Evolutionary conservation across 1,140 invertebrate species (phyloP).

Genomic region (Sycobia sp.): DNA sequence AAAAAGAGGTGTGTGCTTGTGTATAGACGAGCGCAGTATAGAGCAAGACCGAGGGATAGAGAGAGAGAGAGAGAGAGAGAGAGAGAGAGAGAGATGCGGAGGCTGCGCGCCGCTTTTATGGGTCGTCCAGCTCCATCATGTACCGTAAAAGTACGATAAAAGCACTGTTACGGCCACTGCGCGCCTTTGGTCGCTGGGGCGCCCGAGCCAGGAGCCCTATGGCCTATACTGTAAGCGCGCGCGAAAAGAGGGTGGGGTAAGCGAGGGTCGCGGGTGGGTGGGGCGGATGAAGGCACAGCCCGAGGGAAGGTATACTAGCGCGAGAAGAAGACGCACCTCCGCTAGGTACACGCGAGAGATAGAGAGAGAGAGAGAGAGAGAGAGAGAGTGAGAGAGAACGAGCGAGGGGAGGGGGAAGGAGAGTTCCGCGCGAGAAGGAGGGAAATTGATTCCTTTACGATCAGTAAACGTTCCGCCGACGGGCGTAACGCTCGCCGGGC

Average conservation of each 20-base stretch:
- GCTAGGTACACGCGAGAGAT: neutral
- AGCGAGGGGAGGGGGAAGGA: too few relatives aligned
- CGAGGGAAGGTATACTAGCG: too few relatives aligned
- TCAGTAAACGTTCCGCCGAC: slow-evolving; percentile 43
- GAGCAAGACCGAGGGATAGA: neutral
- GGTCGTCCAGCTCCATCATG: slow-evolving; percentile 58
- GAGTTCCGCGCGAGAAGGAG: neutral
- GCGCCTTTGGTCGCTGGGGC: neutral
- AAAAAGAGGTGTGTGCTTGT: too few relatives aligned
- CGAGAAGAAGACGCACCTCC: slow-evolving; percentile 1
- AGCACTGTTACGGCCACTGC: slow-evolving; percentile 47
- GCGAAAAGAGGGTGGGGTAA: too few relatives aligned
- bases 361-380: neutral
- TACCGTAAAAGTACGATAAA: slow-evolving; percentile 59
- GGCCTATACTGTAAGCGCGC: too few relatives aligned
- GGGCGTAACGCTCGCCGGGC: neutral
- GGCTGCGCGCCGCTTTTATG: slow-evolving; percentile 48
- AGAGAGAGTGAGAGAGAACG: neutral
- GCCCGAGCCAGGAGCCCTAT: too few relatives aligned
- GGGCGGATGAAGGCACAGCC: too few relatives aligned
- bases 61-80: neutral
- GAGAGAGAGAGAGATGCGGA: neutral
- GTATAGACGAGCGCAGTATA: too few relatives aligned
- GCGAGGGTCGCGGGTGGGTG: too few relatives aligned
- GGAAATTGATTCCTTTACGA: slow-evolving; percentile 59